A percentile compares a stretch with the other conserved stretches of the same genome.
Evolutionary conservation across 2,888 invertebrate species (phyloP).

Genomic region (Dryomyza anilis): DNA sequence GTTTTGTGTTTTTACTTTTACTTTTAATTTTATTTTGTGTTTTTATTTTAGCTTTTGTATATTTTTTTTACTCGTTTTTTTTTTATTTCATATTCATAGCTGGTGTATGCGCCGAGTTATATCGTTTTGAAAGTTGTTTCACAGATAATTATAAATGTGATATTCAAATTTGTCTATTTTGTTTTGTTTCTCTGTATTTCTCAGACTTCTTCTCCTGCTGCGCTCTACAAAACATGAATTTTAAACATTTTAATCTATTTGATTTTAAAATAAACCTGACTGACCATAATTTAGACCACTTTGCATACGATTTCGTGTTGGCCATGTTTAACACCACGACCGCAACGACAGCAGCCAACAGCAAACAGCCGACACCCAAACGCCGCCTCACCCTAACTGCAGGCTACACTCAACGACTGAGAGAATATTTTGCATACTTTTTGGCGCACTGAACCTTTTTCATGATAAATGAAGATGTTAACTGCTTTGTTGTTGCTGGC

Average conservation of each 20-base stretch:
- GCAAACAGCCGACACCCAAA: not conserved
- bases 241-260: slow-evolving; percentile 23
- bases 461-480: slow-evolving; percentile 23
- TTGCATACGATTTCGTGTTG: slow-evolving; percentile 16
- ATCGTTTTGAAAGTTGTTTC: no score
- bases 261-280: slow-evolving; percentile 22
- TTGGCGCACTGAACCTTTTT: not conserved
- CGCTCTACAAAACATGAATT: slow-evolving; percentile 11
- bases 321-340: not conserved
- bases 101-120: no score
- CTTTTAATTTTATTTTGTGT: no score
- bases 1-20: no score
- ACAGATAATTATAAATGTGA: no score
- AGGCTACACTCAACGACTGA: not conserved
- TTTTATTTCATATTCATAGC: no score
- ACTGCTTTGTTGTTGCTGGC: not conserved
- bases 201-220: no score
- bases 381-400: not conserved
- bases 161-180: no score
- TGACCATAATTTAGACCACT: slow-evolving; percentile 23
- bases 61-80: no score
- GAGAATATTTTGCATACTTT: no score
- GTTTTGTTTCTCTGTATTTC: no score
- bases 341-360: not conserved
- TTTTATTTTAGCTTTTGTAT: no score